phyloP scores from a whole-genome alignment of 2,797 vertebrate species.

The Enteromius viviparus region DNA sequence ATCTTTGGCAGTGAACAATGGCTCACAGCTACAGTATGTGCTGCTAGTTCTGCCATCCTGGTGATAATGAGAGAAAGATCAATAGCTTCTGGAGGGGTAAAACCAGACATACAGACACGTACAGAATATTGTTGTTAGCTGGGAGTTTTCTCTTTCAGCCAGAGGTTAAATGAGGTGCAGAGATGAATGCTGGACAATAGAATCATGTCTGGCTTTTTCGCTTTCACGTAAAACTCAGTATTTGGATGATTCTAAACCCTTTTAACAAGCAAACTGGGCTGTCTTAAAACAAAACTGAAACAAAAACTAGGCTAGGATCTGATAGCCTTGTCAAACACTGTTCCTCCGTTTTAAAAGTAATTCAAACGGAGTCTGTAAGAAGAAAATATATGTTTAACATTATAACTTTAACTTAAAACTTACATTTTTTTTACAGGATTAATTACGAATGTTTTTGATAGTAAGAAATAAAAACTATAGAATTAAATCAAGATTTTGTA shows the following conservation, averaged over 20 bases:
- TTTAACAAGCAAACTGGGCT: neutral
- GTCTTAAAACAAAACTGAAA: neutral
- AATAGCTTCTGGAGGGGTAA: slow-evolving; percentile 45
- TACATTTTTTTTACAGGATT: too few relatives aligned
- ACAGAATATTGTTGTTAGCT: slow-evolving; percentile 22
- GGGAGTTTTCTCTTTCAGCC: slow-evolving; percentile 27
- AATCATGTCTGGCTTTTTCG: slow-evolving; percentile 17
- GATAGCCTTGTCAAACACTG: neutral
- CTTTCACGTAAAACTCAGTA: slow-evolving; percentile 40
- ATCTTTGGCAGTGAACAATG: slow-evolving; percentile 10
- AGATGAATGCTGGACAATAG: slow-evolving; percentile 43
- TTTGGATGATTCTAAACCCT: slow-evolving; percentile 21
- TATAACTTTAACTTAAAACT: too few relatives aligned
- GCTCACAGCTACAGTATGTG: slow-evolving; percentile 19
- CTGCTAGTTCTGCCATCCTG: slow-evolving; percentile 32
- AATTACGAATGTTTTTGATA: neutral
- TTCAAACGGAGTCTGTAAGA: too few relatives aligned
- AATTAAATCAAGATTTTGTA: too few relatives aligned
- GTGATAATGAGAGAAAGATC: slow-evolving; percentile 60
- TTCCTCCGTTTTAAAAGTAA: too few relatives aligned
- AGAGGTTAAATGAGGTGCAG: slow-evolving; percentile 56
- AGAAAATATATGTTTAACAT: too few relatives aligned
- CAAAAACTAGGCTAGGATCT: neutral
- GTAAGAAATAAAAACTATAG: too few relatives aligned
- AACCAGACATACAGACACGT: slow-evolving; percentile 9